These are phyloP conservation scores for Laticauda colubrina DNA, from an alignment of 2,113 vertebrate genomes.

Conservation along the genomic window DNA sequence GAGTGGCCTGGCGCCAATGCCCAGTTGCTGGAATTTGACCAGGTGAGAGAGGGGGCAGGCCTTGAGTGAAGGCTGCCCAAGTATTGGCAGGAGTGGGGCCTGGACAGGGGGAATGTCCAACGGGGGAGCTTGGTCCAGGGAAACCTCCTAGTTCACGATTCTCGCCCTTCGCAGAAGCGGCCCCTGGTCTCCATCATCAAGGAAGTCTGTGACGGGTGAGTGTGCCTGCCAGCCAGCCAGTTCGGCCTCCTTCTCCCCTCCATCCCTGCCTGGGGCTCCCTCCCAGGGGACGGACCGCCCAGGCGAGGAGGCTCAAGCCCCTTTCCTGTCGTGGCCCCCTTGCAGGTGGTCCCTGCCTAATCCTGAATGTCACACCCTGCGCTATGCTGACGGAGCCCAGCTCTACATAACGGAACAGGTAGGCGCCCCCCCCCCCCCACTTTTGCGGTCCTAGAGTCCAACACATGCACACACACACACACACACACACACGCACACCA, in stretches of 20 bases:
- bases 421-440: conserved; percentile 13
- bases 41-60: conserved; percentile 73
- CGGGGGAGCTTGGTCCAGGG: conserved; percentile 30
- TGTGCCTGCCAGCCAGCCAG: background rate
- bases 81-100: background rate
- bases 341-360: conserved; percentile 92
- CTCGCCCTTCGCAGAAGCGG: conserved; percentile 81
- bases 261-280: background rate
- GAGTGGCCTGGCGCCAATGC: conserved; percentile 98
- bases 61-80: background rate
- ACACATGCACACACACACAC: too few species aligned
- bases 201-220: conserved; percentile 98
- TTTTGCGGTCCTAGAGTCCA: background rate
- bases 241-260: background rate
- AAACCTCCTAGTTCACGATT: background rate
- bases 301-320: background rate
- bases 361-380: conserved; percentile 91
- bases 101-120: background rate
- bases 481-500: background rate
- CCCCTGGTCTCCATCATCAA: conserved; percentile 92
- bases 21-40: conserved; percentile 96
- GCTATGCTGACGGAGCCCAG: conserved; percentile 93
- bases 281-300: background rate
- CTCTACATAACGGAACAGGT: conserved; percentile 98
- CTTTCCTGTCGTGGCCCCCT: background rate